Evolutionary conservation across 2,113 vertebrate genomes (phyloP).

Genomic region (Pantherophis guttatus): DNA sequence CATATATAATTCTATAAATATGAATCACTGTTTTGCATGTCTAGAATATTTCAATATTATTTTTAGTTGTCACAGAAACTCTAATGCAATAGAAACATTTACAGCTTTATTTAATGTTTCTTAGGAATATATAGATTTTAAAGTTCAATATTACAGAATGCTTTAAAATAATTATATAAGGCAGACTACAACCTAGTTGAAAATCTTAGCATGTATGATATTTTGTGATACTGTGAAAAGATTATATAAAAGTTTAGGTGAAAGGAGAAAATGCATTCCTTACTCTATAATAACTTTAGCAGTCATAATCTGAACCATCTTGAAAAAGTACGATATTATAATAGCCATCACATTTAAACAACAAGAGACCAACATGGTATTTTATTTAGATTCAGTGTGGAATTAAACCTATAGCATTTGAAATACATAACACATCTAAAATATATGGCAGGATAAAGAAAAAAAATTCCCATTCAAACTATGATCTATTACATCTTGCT

Average conservation of each 20-base stretch:
- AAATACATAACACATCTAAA: slow-evolving; percentile 3
- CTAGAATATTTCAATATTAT: background rate
- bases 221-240: slow-evolving; percentile 26
- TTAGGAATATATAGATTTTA: background rate
- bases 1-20: background rate
- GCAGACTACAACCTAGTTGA: background rate
- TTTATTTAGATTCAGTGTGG: background rate
- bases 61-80: slow-evolving; percentile 12
- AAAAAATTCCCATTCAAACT: background rate
- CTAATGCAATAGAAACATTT: background rate
- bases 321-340: background rate
- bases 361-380: background rate
- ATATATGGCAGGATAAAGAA: slow-evolving; percentile 3
- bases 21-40: background rate
- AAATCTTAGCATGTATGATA: background rate
- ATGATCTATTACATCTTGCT: background rate
- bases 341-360: background rate
- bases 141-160: slow-evolving; percentile 7
- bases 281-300: slow-evolving; percentile 4
- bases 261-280: slow-evolving; percentile 3
- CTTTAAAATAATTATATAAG: slow-evolving; percentile 2
- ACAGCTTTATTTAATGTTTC: slow-evolving; percentile 11
- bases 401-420: slow-evolving; percentile 1
- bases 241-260: slow-evolving; percentile 5
- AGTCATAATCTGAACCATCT: slow-evolving; percentile 23